phyloP scores from a whole-genome alignment of 2,888 invertebrate genomes.

The Ophion ellenae region DNA sequence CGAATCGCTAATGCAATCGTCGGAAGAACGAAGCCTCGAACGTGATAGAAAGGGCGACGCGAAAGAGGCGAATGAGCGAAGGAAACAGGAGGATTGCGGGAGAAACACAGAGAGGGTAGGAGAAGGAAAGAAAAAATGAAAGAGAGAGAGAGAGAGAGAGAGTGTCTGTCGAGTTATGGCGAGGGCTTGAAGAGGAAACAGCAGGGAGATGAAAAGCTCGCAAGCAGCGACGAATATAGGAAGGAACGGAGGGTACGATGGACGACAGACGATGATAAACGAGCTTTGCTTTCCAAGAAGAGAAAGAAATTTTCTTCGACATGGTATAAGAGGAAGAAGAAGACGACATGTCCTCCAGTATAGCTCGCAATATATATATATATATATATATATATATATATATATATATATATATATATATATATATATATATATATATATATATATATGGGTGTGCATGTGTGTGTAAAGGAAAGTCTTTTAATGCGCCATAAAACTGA shows the following conservation, averaged over 20 bases:
- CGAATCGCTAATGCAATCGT: constrained; percentile 66
- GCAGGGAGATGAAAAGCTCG: constrained; percentile 52
- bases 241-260: constrained; percentile 24
- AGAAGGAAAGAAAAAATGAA: constrained; percentile 25
- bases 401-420: not conserved
- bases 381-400: not conserved
- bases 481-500: constrained; percentile 54
- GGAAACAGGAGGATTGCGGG: constrained; percentile 14
- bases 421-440: not conserved
- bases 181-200: constrained; percentile 7
- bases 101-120: constrained; percentile 44
- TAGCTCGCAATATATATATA: not conserved
- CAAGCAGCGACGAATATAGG: constrained; percentile 47
- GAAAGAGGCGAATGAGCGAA: constrained; percentile 73
- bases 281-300: constrained; percentile 51
- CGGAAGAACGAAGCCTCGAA: constrained; percentile 58
- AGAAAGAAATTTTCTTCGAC: constrained; percentile 40
- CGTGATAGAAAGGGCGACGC: constrained; percentile 44
- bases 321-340: constrained; percentile 18
- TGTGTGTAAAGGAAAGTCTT: constrained; percentile 15
- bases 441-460: not conserved
- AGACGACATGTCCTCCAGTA: constrained; percentile 15
- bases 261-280: constrained; percentile 70
- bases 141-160: constrained; percentile 5
- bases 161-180: not conserved